A percentile compares a stretch with the other conserved stretches of the same genome.
Conservation (phyloP, 2,888 invertebrate species). For the Thecophora atra region DNA sequence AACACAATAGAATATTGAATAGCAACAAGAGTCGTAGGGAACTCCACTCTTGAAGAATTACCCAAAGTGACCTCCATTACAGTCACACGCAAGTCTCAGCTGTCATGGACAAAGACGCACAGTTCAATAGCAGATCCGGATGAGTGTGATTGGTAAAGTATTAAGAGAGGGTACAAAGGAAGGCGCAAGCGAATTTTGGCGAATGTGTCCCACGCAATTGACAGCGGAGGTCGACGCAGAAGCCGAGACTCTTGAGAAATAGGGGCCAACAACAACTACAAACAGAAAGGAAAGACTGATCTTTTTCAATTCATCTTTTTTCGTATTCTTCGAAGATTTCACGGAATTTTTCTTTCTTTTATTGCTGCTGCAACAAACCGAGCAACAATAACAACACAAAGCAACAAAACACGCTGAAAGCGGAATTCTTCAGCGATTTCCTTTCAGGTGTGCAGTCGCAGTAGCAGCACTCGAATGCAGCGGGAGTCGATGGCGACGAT, state of each 20-base stretch:
- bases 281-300: neutral
- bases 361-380: neutral
- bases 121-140: no score
- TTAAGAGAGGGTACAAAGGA: neutral
- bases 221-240: neutral
- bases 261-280: constrained; percentile 11
- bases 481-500: neutral
- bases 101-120: no score
- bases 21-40: neutral
- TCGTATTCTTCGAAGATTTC: constrained; percentile 13
- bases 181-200: constrained; percentile 8
- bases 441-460: constrained; percentile 32
- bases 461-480: neutral
- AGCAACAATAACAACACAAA: neutral
- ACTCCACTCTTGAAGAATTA: neutral
- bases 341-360: neutral
- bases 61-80: constrained; percentile 4
- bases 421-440: constrained; percentile 31
- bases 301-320: constrained; percentile 8
- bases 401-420: neutral
- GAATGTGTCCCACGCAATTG: constrained; percentile 5
- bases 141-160: no score
- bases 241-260: neutral
- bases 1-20: neutral
- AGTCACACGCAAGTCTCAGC: neutral